phyloP scores from a whole-genome alignment of 2,888 invertebrate genomes.

The Meiosimyza decipiens region DNA sequence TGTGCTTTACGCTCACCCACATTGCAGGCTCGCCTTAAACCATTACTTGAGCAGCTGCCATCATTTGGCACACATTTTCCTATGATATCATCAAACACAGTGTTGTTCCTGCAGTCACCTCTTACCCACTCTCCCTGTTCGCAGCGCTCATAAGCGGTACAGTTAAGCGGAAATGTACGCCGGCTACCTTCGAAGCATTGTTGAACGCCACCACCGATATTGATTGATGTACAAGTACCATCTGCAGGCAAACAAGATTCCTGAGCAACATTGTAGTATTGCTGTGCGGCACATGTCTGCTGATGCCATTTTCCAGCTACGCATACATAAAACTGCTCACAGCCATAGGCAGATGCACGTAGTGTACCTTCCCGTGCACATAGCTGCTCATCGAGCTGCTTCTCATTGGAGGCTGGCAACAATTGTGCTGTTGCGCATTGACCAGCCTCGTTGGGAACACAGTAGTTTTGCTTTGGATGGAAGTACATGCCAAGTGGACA shows the following conservation, averaged over 20 bases:
- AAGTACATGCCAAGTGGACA: constrained; percentile 60
- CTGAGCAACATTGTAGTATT: constrained; percentile 47
- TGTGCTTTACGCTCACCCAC: constrained; percentile 45
- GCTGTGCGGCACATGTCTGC: constrained; percentile 43
- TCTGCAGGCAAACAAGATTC: background rate
- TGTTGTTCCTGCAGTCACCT: constrained; percentile 36
- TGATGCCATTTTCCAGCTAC: constrained; percentile 46
- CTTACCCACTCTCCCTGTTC: constrained; percentile 47
- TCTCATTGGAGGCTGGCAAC: no score
- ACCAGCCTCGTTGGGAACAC: constrained; percentile 51
- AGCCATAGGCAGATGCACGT: constrained; percentile 43
- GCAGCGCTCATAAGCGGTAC: constrained; percentile 48
- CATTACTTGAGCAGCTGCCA: constrained; percentile 54
- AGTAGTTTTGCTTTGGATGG: constrained; percentile 54
- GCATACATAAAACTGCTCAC: constrained; percentile 50
- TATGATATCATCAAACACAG: constrained; percentile 46
- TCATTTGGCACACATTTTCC: constrained; percentile 45
- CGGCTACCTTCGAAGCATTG: constrained; percentile 43
- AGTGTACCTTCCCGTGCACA: constrained; percentile 30
- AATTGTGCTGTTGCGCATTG: constrained; percentile 44
- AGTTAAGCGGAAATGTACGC: constrained; percentile 44
- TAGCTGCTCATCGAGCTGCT: background rate
- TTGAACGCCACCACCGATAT: constrained; percentile 44
- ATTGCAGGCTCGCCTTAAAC: constrained; percentile 52
- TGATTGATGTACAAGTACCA: constrained; percentile 38